These are phyloP conservation scores for Cyprinodon diabolis DNA, from an alignment of 2,797 vertebrate species.

Conservation along the genomic window DNA sequence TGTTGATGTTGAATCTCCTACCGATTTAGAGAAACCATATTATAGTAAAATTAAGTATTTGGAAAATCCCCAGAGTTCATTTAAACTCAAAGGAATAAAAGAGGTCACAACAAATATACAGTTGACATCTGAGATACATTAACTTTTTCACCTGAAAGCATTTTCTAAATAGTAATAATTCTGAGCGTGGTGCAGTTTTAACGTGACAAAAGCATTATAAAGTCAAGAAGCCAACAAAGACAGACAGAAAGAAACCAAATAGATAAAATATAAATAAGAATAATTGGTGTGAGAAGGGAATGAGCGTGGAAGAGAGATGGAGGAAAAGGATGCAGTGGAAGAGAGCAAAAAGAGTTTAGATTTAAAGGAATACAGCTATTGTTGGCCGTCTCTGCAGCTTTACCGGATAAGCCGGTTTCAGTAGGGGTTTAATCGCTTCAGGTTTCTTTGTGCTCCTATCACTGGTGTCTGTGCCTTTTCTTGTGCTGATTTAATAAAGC, in stretches of 20 bases:
- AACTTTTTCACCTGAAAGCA: conserved; percentile 43
- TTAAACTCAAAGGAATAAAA: conserved; percentile 49
- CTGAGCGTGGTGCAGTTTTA: conserved; percentile 32
- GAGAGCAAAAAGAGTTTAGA: conserved; percentile 54
- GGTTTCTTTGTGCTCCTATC: conserved; percentile 76
- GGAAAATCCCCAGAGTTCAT: conserved; percentile 48
- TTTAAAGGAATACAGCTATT: conserved; percentile 73
- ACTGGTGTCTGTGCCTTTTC: conserved; percentile 67
- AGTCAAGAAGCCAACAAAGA: conserved; percentile 78
- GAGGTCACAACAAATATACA: conserved; percentile 41
- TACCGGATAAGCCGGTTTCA: conserved; percentile 75
- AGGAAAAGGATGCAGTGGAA: conserved; percentile 30
- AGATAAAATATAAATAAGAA: conserved; percentile 68
- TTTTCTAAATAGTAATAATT: conserved; percentile 54
- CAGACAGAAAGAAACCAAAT: conserved; percentile 61
- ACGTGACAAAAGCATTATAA: conserved; percentile 72
- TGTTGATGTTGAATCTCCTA: conserved; percentile 58
- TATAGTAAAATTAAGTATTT: conserved; percentile 72
- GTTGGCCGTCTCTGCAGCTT: conserved; percentile 71
- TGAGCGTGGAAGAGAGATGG: conserved; percentile 20
- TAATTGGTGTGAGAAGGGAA: conserved; percentile 66
- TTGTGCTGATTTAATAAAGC: conserved; percentile 75
- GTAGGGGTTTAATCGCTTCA: conserved; percentile 76
- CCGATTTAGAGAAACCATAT: conserved; percentile 64
- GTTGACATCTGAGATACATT: conserved; percentile 62